Percentiles rank a stretch among this genome's conserved stretches.
Conservation (phyloP, 2,797 vertebrate species). For the Coranthus polyacanthus region DNA sequence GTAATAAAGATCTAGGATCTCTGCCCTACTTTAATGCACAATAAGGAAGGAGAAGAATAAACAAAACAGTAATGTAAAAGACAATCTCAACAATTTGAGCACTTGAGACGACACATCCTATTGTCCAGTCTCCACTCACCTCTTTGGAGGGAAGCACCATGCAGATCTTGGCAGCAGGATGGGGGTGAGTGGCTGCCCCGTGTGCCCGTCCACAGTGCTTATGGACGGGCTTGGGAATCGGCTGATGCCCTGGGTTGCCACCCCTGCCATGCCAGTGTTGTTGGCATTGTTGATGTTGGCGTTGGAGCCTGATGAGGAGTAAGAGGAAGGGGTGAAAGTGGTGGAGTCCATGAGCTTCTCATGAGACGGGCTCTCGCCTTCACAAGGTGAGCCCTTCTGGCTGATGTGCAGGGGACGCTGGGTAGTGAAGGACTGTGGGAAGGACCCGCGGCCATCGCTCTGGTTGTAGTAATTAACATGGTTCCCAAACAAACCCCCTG, state of each 20-base stretch:
- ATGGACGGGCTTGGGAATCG: constrained; percentile 89
- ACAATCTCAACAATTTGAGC: constrained; percentile 1
- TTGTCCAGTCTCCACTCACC: constrained; percentile 78
- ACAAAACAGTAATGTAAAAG: neutral
- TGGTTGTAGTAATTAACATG: constrained; percentile 98
- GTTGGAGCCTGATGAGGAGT: constrained; percentile 97
- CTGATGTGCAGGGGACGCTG: constrained; percentile 98
- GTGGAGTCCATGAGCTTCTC: constrained; percentile 98
- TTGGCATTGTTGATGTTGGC: constrained; percentile 99
- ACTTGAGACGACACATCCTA: neutral
- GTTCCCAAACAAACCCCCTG: constrained; percentile 96
- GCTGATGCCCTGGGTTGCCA: constrained; percentile 64
- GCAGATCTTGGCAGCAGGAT: constrained; percentile 89
- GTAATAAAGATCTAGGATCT: constrained; percentile 13
- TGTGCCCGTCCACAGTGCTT: constrained; percentile 92
- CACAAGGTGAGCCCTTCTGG: constrained; percentile 92
- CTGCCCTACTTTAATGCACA: neutral
- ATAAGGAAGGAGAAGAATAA: constrained; percentile 2
- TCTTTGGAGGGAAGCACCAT: constrained; percentile 94
- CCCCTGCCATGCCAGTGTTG: constrained; percentile 91
- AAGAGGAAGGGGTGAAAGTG: constrained; percentile 96
- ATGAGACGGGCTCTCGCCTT: constrained; percentile 93
- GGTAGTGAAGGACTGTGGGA: constrained; percentile 97
- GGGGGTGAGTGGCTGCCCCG: constrained; percentile 89
- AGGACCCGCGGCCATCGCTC: constrained; percentile 91